Percentiles rank a stretch among this genome's conserved stretches.
Conservation (phyloP, 1,140 invertebrate species). For the Drosophila kanapiae region DNA sequence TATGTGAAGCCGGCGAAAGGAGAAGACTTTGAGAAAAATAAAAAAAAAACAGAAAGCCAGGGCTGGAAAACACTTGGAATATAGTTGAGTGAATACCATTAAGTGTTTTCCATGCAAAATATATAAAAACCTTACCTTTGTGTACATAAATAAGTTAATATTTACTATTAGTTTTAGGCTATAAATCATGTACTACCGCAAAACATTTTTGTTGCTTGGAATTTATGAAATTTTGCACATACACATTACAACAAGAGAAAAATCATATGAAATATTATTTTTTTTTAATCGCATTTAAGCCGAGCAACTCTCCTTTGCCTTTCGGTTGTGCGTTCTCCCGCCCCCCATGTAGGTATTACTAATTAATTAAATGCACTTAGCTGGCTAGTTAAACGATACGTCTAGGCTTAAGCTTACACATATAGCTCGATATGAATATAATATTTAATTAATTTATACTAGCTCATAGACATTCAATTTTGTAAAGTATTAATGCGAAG, state of each 20-base stretch:
- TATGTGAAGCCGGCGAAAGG: constrained; percentile 52
- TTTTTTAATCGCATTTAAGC: constrained; percentile 35
- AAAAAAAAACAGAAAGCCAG: constrained; percentile 2
- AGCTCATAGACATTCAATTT: constrained; percentile 67
- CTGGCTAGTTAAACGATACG: constrained; percentile 43
- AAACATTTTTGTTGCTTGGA: constrained; percentile 56
- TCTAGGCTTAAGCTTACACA: constrained; percentile 25
- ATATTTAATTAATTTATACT: constrained; percentile 81
- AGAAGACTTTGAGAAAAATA: constrained; percentile 17
- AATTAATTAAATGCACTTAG: constrained; percentile 59
- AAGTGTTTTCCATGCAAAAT: constrained; percentile 20
- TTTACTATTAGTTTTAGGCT: constrained; percentile 40
- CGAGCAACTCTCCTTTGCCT: constrained; percentile 2
- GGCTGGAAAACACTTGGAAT: constrained; percentile 38
- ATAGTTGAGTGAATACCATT: constrained; percentile 10
- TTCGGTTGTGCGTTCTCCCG: constrained; percentile 57
- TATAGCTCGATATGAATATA: constrained; percentile 47
- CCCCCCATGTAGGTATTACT: constrained; percentile 69
- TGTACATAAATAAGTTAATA: constrained; percentile 74
- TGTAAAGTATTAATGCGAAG: constrained; percentile 79
- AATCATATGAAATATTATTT: constrained; percentile 48
- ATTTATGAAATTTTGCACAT: constrained; percentile 73
- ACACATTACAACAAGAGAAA: constrained; percentile 22
- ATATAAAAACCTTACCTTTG: constrained; percentile 25
- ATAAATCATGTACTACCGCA: constrained; percentile 17